phyloP scores from a whole-genome alignment of 2,113 vertebrate species.

The Azemiops feae region DNA sequence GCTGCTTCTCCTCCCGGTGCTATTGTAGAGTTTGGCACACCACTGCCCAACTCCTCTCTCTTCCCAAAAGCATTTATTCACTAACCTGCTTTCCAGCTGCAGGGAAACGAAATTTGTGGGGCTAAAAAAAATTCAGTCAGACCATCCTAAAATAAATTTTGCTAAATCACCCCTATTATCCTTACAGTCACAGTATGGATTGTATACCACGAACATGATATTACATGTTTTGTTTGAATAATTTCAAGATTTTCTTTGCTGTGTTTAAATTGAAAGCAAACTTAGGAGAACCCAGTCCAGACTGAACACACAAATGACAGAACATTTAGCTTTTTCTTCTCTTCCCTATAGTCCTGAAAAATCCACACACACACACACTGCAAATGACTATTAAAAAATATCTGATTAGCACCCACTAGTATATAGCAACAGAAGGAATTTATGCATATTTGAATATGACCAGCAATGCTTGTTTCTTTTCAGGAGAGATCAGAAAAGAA shows the following conservation, averaged over 20 bases:
- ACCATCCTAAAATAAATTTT: background rate
- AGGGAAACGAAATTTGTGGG: too few species aligned
- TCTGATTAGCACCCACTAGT: slow-evolving; percentile 28
- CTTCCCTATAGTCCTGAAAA: background rate
- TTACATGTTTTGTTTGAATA: background rate
- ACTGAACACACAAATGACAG: background rate
- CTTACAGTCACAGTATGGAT: background rate
- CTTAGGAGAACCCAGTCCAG: background rate
- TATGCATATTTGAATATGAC: slow-evolving; percentile 23
- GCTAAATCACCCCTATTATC: background rate
- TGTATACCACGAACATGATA: background rate
- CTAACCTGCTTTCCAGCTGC: too few species aligned
- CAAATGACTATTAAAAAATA: background rate
- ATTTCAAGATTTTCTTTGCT: background rate
- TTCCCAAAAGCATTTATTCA: too few species aligned
- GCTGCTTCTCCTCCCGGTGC: too few species aligned
- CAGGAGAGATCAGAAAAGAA: slow-evolving; percentile 18
- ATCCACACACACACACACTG: background rate
- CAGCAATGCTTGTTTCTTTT: background rate
- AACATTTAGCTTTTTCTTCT: background rate
- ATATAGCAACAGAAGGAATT: slow-evolving; percentile 10
- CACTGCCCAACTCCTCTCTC: too few species aligned
- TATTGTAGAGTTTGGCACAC: too few species aligned
- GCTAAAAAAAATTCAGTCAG: too few species aligned
- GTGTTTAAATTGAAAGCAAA: background rate